phyloP scores from a whole-genome alignment of 2,113 vertebrate species.

The Prietella phreatophila region DNA sequence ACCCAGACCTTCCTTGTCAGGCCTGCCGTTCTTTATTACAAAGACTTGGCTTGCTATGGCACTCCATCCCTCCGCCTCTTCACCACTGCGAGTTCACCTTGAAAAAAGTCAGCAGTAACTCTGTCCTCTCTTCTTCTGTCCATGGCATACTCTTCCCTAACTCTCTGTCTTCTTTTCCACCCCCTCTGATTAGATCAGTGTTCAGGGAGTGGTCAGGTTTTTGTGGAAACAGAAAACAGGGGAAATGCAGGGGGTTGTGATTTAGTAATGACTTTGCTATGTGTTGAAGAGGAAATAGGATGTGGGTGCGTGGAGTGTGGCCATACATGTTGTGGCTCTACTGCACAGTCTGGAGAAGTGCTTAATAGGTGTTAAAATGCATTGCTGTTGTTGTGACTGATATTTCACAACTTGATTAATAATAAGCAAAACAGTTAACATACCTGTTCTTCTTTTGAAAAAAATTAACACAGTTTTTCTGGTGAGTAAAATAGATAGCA shows the following conservation, averaged over 20 bases:
- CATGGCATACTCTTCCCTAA: background rate
- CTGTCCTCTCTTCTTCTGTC: slow-evolving; percentile 40
- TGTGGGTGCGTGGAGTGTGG: slow-evolving; percentile 15
- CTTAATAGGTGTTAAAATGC: slow-evolving; percentile 12
- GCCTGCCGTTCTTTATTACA: slow-evolving; percentile 58
- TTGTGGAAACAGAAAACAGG: slow-evolving; percentile 24
- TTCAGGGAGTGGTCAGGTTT: slow-evolving; percentile 53
- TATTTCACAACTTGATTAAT: background rate
- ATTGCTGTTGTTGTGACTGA: background rate
- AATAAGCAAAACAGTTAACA: background rate
- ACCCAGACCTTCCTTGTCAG: slow-evolving; percentile 65
- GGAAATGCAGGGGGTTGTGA: slow-evolving; percentile 37
- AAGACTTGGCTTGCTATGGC: slow-evolving; percentile 39
- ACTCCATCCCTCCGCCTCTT: slow-evolving; percentile 2
- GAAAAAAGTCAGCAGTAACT: slow-evolving; percentile 58
- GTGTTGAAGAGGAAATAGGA: slow-evolving; percentile 27
- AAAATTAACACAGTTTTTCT: background rate
- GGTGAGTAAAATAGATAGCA: background rate
- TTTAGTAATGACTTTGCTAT: slow-evolving; percentile 43
- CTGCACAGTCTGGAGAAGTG: slow-evolving; percentile 1
- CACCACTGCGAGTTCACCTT: slow-evolving; percentile 60
- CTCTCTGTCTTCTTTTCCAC: slow-evolving; percentile 28
- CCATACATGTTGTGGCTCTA: slow-evolving; percentile 1
- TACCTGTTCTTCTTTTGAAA: background rate
- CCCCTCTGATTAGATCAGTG: slow-evolving; percentile 30